These are phyloP conservation scores for Palythoa grandiflora DNA, from an alignment of 92 coral and sea anemone genomes.

Conservation along the genomic window DNA sequence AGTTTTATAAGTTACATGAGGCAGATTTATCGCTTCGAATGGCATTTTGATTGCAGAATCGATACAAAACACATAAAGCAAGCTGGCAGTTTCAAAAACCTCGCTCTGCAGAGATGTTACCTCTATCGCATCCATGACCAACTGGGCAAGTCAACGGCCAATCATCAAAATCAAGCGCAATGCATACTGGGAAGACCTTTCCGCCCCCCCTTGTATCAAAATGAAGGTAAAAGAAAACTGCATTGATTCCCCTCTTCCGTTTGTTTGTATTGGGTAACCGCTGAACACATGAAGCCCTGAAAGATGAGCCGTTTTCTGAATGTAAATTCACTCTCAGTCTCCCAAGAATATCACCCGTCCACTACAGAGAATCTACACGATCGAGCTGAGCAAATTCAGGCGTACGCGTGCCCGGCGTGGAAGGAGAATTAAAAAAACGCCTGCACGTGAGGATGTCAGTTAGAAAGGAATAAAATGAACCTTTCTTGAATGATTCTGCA, in stretches of 20 bases:
- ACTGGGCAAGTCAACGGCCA: too few species aligned
- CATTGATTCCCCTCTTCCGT: neutral
- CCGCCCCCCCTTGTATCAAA: too few species aligned
- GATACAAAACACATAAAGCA: neutral
- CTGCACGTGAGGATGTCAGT: too few species aligned
- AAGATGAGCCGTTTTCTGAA: neutral
- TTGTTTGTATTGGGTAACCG: slow-evolving; percentile 4
- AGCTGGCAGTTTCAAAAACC: too few species aligned
- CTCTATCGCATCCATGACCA: too few species aligned
- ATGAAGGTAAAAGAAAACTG: neutral
- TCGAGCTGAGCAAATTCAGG: neutral
- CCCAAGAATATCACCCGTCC: too few species aligned
- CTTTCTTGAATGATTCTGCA: too few species aligned
- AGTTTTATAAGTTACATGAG: neutral
- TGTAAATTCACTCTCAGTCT: neutral
- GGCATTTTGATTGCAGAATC: neutral
- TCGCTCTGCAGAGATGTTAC: too few species aligned
- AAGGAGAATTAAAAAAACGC: too few species aligned
- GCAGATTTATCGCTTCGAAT: neutral
- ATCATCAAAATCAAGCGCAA: too few species aligned
- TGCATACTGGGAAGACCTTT: too few species aligned
- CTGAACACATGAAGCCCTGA: slow-evolving; percentile 13
- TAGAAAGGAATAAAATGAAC: too few species aligned
- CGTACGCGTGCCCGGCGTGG: slow-evolving; percentile 23
- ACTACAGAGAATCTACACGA: slow-evolving; percentile 16